A percentile compares a stretch with the other conserved stretches of the same genome.
Evolutionary conservation across 1,140 invertebrate species (phyloP).

Genomic region (Teleogryllus occipitalis): DNA sequence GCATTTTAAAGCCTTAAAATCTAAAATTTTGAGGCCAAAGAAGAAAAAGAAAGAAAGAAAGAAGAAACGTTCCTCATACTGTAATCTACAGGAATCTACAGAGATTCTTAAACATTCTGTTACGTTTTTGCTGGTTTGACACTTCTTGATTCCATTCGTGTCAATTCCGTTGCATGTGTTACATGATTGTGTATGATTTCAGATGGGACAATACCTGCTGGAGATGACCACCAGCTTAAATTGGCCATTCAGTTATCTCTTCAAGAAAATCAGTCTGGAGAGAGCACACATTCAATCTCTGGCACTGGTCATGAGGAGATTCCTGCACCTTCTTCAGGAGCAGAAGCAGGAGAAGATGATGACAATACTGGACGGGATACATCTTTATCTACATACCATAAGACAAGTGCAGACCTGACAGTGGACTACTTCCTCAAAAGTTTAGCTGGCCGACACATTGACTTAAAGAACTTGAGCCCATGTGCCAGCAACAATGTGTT

Average conservation of each 20-base stretch:
- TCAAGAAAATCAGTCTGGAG: constrained; percentile 31
- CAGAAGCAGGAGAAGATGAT: background rate
- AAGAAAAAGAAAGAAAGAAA: too few species aligned
- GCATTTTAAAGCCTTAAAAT: too few species aligned
- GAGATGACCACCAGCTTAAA: constrained; percentile 39
- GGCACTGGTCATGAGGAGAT: background rate
- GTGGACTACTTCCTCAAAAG: constrained; percentile 48
- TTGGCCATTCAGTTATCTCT: constrained; percentile 42
- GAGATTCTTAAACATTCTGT: too few species aligned
- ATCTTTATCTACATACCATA: constrained; percentile 28
- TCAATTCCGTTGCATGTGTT: too few species aligned
- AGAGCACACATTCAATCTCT: constrained; percentile 15
- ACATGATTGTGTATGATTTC: background rate
- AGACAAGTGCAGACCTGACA: constrained; percentile 40
- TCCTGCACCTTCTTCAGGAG: background rate
- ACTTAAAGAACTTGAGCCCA: constrained; percentile 20
- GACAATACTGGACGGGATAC: background rate
- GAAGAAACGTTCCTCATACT: too few species aligned
- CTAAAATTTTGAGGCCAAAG: too few species aligned
- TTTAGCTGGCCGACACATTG: constrained; percentile 34
- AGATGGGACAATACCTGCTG: background rate
- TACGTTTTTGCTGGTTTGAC: too few species aligned
- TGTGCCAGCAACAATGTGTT: constrained; percentile 12
- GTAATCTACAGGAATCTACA: too few species aligned
- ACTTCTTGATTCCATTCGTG: too few species aligned